phyloP scores from a whole-genome alignment of 2,888 invertebrate genomes.

The Eupithecia insigniata region DNA sequence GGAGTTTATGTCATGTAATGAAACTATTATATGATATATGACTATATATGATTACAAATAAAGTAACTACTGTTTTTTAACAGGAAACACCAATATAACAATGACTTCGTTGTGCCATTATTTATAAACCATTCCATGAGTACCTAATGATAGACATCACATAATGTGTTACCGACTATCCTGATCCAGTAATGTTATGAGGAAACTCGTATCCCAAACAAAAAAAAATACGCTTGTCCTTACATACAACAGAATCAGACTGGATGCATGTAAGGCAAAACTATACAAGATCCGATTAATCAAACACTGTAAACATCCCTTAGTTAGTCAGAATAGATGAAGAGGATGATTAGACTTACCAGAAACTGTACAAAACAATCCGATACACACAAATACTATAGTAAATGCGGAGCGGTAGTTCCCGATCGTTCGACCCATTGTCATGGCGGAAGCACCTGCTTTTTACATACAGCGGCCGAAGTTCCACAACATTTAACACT shows the following conservation, averaged over 20 bases:
- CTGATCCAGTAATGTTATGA: background rate
- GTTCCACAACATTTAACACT: constrained; percentile 64
- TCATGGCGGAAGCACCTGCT: constrained; percentile 79
- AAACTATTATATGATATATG: background rate
- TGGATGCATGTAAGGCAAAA: constrained; percentile 33
- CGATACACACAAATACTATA: constrained; percentile 77
- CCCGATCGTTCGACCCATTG: constrained; percentile 74
- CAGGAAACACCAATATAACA: background rate
- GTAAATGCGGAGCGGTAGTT: constrained; percentile 72
- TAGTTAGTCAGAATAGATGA: constrained; percentile 34
- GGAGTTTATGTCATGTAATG: background rate
- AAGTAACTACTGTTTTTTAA: background rate
- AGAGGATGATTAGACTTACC: constrained; percentile 65
- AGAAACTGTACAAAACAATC: constrained; percentile 70
- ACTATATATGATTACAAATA: background rate
- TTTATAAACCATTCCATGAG: background rate
- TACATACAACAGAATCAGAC: background rate
- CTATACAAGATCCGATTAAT: background rate
- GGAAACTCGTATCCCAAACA: constrained; percentile 17
- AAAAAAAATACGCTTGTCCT: background rate
- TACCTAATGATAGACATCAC: background rate
- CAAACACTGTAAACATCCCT: background rate
- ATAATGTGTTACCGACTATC: background rate
- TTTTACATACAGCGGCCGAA: constrained; percentile 68
- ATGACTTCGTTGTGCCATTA: background rate